phyloP scores from a whole-genome alignment of 2,797 vertebrate genomes.

The Margarornis squamiger region DNA sequence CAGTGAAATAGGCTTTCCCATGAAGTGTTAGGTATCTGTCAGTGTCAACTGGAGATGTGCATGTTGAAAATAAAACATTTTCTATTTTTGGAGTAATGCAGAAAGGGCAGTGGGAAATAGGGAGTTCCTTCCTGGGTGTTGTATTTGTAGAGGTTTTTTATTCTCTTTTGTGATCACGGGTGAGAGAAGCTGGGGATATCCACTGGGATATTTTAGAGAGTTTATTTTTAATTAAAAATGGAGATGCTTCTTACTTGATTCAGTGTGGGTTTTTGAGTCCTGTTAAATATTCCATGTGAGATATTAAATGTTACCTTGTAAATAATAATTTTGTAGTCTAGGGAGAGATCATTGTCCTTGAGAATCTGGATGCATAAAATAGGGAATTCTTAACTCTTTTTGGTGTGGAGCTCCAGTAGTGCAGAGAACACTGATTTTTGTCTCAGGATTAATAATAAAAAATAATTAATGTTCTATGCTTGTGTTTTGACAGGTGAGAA shows the following conservation, averaged over 20 bases:
- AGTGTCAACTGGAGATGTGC: neutral
- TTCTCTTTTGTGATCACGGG: neutral
- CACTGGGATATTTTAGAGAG: neutral
- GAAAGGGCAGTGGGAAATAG: neutral
- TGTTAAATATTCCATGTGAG: neutral
- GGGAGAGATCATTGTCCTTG: neutral
- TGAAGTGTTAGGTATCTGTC: neutral
- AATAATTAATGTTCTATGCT: neutral
- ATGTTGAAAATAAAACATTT: neutral
- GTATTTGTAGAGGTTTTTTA: neutral
- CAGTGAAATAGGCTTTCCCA: neutral
- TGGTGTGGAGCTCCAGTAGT: neutral
- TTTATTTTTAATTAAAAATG: conserved; percentile 8
- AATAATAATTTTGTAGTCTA: neutral
- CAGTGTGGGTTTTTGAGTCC: neutral
- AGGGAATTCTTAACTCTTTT: neutral
- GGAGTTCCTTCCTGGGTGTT: neutral
- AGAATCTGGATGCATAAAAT: neutral
- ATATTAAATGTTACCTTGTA: neutral
- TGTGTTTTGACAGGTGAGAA: neutral
- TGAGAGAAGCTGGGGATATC: neutral
- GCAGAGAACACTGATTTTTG: neutral
- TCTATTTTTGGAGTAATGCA: neutral
- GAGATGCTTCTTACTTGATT: neutral
- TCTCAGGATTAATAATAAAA: neutral